Evolutionary conservation across 2,888 invertebrate species (phyloP).

Genomic region (Eupithecia subfuscata): DNA sequence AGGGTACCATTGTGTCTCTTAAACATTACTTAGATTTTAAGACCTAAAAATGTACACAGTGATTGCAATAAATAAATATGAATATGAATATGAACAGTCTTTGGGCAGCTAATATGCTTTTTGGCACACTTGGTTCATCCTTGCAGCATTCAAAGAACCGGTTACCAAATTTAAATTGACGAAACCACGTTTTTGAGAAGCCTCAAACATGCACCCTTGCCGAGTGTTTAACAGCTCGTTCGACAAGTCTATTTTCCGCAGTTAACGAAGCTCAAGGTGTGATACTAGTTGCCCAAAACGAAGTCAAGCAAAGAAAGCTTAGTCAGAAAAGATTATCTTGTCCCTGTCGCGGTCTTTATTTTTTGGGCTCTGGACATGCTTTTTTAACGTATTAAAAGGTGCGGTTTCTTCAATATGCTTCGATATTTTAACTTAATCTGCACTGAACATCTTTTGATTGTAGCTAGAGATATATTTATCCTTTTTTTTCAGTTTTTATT

Average conservation of each 20-base stretch:
- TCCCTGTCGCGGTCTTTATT: background rate
- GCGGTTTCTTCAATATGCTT: background rate
- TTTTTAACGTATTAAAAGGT: background rate
- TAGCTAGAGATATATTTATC: background rate
- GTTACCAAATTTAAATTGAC: background rate
- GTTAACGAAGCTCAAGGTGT: background rate
- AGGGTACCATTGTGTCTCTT: too few relatives aligned
- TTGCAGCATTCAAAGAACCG: background rate
- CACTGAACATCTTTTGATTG: background rate
- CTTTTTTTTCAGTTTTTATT: background rate
- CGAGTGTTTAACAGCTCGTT: background rate
- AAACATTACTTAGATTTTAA: too few relatives aligned
- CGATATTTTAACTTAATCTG: background rate
- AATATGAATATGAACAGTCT: background rate
- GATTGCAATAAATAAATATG: too few relatives aligned
- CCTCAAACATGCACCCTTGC: conserved; percentile 4
- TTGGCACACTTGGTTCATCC: background rate
- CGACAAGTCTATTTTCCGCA: background rate
- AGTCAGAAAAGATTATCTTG: background rate
- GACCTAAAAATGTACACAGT: too few relatives aligned
- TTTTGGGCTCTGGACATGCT: background rate
- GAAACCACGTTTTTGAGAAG: conserved; percentile 2
- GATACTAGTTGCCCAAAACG: background rate
- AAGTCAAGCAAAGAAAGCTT: too few relatives aligned
- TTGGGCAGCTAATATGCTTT: background rate